Conservation (phyloP, 2,888 invertebrate genomes). For the Aphidoletes aphidimyza region DNA sequence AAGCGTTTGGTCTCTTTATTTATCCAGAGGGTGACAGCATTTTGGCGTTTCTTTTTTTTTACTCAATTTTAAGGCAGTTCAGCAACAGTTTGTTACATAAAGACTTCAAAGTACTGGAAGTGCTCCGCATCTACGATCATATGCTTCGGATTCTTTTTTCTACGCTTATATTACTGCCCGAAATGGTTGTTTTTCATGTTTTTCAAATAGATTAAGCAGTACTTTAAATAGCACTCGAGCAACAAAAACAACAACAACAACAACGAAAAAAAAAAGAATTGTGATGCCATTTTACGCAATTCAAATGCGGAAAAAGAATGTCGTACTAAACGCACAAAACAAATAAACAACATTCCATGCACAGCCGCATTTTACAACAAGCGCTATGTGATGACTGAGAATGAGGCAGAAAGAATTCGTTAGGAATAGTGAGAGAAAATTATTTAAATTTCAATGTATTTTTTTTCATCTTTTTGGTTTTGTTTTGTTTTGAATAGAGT, state of each 20-base stretch:
- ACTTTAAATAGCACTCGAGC: conserved; percentile 15
- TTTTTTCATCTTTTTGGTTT: no score
- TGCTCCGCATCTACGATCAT: background rate
- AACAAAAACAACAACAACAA: no score
- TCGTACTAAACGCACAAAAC: background rate
- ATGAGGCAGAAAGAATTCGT: no score
- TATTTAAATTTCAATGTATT: no score
- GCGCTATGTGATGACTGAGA: background rate
- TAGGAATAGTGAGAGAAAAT: no score
- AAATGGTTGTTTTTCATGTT: conserved; percentile 3
- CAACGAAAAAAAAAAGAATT: no score
- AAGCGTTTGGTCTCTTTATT: background rate
- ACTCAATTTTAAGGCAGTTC: background rate
- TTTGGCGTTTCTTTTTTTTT: background rate
- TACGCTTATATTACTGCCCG: background rate
- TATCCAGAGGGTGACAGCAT: background rate
- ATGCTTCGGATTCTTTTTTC: background rate
- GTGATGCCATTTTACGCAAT: conserved; percentile 1
- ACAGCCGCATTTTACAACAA: background rate
- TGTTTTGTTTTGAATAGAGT: no score
- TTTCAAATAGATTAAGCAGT: conserved; percentile 1
- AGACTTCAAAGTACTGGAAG: background rate
- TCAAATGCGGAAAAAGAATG: background rate
- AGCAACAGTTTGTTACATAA: conserved; percentile 17
- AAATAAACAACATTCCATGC: background rate